A percentile compares a stretch with the other conserved stretches of the same genome.
Evolutionary conservation across 53 echinoderm and acorn worm species (phyloP).

Genomic region (Temnopleurus reevesii): DNA sequence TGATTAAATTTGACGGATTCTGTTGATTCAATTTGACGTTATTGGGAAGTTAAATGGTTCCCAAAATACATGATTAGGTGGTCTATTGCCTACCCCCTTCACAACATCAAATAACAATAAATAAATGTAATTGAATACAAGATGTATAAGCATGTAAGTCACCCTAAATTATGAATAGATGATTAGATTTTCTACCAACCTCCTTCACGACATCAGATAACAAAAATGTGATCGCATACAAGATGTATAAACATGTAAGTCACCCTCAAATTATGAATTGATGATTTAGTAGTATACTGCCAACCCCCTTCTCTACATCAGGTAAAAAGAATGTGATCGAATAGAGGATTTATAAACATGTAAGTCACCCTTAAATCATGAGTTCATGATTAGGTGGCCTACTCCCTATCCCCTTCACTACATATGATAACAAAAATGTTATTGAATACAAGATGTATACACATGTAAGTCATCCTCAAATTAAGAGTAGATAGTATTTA

Average conservation of each 20-base stretch:
- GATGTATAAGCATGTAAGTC: conserved; percentile 95
- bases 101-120: conserved; percentile 67
- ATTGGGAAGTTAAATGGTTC: too few relatives aligned
- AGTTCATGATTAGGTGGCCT: too few relatives aligned
- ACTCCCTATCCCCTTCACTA: too few relatives aligned
- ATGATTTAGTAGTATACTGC: too few relatives aligned
- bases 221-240: conserved; percentile 19
- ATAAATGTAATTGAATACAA: conserved; percentile 77
- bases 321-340: conserved; percentile 71
- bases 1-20: too few relatives aligned
- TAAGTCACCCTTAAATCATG: conserved; percentile 63
- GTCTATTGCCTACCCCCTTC: conserved; percentile 69
- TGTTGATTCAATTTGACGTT: too few relatives aligned
- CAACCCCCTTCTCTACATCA: conserved; percentile 65
- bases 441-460: conserved; percentile 33
- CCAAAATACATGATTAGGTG: too few relatives aligned
- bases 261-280: too few relatives aligned
- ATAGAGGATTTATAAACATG: conserved; percentile 95
- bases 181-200: too few relatives aligned
- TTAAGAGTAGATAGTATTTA: too few relatives aligned
- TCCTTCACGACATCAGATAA: too few relatives aligned
- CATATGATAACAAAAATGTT: background rate
- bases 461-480: conserved; percentile 46
- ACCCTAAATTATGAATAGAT: too few relatives aligned
- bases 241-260: conserved; percentile 40